Percentiles rank a stretch among this genome's conserved stretches.
phyloP scores from a whole-genome alignment of 2,888 invertebrate species.

The Morpho helenor region DNA sequence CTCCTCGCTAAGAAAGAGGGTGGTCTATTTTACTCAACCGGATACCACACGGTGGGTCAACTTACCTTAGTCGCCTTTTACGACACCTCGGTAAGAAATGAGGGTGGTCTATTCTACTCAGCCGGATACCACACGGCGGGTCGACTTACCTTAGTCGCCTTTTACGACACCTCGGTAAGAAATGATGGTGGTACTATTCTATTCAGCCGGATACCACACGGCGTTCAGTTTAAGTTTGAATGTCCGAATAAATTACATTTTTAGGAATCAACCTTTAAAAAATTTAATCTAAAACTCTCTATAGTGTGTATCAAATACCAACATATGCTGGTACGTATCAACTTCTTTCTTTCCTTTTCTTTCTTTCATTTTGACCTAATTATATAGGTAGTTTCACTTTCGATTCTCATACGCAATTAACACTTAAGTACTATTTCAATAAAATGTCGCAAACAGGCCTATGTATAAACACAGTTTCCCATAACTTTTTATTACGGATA shows the following conservation, averaged over 20 bases:
- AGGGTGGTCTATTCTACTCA: too few relatives aligned
- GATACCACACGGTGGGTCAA: too few relatives aligned
- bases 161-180: too few relatives aligned
- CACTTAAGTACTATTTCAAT: constrained; percentile 33
- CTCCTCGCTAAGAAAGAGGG: too few relatives aligned
- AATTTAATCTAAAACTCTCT: neutral
- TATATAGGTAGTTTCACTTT: constrained; percentile 15
- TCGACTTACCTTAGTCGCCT: too few relatives aligned
- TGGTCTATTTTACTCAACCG: too few relatives aligned
- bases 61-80: too few relatives aligned
- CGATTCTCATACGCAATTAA: constrained; percentile 31
- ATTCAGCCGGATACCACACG: too few relatives aligned
- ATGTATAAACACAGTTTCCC: constrained; percentile 20
- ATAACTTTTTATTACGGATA: constrained; percentile 20
- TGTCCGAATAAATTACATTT: neutral
- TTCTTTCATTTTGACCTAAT: neutral
- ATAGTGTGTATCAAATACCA: neutral
- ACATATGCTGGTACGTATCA: neutral
- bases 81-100: too few relatives aligned
- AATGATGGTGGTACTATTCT: too few relatives aligned
- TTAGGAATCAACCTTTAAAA: neutral
- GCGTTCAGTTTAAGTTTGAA: neutral
- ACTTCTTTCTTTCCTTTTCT: neutral
- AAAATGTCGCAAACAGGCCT: constrained; percentile 47
- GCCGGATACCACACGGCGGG: too few relatives aligned